A percentile compares a stretch with the other conserved stretches of the same genome.
These are phyloP conservation scores for Clarias platycephalus DNA, from an alignment of 2,797 vertebrate genomes.

Conservation along the genomic window DNA sequence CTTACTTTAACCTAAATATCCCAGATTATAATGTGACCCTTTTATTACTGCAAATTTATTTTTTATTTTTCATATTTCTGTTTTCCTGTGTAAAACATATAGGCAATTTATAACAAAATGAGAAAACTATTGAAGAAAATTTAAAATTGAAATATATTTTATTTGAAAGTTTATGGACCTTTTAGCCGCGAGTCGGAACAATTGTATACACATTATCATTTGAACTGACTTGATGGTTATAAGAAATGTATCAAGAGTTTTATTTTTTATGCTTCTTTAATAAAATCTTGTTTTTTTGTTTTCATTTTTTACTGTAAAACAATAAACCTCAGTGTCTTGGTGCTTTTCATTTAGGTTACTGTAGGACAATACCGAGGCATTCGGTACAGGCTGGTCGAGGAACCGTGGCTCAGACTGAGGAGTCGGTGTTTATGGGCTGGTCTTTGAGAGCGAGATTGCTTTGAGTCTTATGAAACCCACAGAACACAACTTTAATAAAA, in stretches of 20 bases:
- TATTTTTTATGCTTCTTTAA: constrained; percentile 96
- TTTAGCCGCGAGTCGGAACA: constrained; percentile 91
- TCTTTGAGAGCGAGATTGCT: constrained; percentile 10
- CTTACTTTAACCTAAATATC: constrained; percentile 76
- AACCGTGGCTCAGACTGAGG: background rate
- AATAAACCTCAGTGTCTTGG: constrained; percentile 55
- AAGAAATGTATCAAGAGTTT: constrained; percentile 99
- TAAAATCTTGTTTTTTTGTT: constrained; percentile 81
- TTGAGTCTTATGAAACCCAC: background rate
- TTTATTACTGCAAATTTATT: constrained; percentile 81
- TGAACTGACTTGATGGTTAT: constrained; percentile 93
- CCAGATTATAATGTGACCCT: constrained; percentile 84
- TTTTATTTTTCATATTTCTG: constrained; percentile 79
- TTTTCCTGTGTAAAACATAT: constrained; percentile 91
- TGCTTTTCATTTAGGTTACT: constrained; percentile 57
- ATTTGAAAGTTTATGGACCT: constrained; percentile 99
- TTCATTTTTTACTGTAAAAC: constrained; percentile 83
- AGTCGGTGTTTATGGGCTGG: background rate
- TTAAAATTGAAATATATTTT: constrained; percentile 99
- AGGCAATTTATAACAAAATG: constrained; percentile 96
- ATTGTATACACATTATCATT: constrained; percentile 88
- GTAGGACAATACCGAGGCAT: background rate
- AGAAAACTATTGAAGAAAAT: constrained; percentile 95
- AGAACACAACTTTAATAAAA: constrained; percentile 16
- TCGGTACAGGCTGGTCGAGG: background rate